Percentiles rank a stretch among this genome's conserved stretches.
Evolutionary conservation across 2,888 invertebrate species (phyloP).

Genomic region (Pandemis cinnamomeana): DNA sequence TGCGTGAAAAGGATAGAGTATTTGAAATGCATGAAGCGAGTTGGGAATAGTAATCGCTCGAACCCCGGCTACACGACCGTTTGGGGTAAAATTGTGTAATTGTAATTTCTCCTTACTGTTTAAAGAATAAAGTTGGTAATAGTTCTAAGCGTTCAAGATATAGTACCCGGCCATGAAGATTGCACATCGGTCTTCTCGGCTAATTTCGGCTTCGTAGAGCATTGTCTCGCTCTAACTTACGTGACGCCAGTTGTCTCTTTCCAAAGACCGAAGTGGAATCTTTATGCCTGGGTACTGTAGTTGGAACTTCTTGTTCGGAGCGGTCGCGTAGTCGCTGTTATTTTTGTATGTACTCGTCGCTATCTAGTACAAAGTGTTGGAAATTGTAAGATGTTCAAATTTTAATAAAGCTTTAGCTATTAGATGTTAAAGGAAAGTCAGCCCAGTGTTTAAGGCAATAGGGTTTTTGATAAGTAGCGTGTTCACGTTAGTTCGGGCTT

Average conservation of each 20-base stretch:
- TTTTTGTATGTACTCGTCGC: slow-evolving; percentile 19
- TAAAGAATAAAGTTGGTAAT: background rate
- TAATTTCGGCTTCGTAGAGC: no score
- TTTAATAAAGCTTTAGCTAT: slow-evolving; percentile 8
- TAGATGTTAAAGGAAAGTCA: background rate
- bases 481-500: slow-evolving; percentile 4
- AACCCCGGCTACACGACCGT: background rate
- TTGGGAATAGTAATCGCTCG: background rate
- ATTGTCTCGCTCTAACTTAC: no score
- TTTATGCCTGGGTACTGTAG: background rate
- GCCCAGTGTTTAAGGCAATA: background rate
- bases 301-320: background rate
- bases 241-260: no score
- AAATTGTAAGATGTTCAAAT: slow-evolving; percentile 7
- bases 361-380: slow-evolving; percentile 19
- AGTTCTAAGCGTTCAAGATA: background rate
- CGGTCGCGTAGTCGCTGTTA: background rate
- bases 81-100: background rate
- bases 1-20: background rate
- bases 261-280: no score
- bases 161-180: no score
- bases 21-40: background rate
- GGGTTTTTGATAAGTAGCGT: background rate
- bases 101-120: slow-evolving; percentile 6
- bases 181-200: no score